These are phyloP conservation scores for Calycopis cecrops DNA, from an alignment of 1,140 invertebrate genomes.

Conservation along the genomic window DNA sequence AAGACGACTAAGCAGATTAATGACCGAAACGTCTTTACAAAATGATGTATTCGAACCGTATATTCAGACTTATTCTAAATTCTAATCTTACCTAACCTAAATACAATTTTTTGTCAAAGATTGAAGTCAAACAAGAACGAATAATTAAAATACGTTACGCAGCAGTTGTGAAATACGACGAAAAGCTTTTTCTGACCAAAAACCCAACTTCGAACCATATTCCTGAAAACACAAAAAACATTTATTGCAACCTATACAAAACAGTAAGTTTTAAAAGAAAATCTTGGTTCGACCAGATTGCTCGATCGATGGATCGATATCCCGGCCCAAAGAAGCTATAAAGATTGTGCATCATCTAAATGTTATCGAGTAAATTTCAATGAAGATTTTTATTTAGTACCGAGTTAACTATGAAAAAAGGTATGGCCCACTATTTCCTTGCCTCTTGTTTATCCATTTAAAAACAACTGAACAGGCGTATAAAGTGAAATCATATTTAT, in stretches of 20 bases:
- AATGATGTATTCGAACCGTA: neutral
- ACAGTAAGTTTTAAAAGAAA: neutral
- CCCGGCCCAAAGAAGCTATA: neutral
- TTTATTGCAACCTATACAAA: conserved; percentile 7
- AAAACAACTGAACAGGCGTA: too few relatives aligned
- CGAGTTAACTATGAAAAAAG: too few relatives aligned
- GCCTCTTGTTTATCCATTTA: too few relatives aligned
- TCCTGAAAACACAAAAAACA: conserved; percentile 66
- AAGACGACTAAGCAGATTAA: neutral
- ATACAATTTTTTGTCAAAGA: conserved; percentile 28
- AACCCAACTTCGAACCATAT: conserved; percentile 61
- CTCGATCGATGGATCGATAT: neutral
- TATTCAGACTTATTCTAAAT: conserved; percentile 7
- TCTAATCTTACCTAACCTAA: conserved; percentile 28
- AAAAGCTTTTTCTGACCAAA: conserved; percentile 47
- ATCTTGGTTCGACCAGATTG: neutral
- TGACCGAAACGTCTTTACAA: neutral
- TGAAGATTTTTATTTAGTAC: neutral
- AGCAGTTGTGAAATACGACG: conserved; percentile 44
- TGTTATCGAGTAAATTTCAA: neutral
- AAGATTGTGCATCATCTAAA: neutral
- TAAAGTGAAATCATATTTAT: too few relatives aligned
- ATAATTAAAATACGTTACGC: conserved; percentile 29
- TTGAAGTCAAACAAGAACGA: conserved; percentile 12
- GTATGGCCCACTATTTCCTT: too few relatives aligned